Evolutionary conservation across 92 coral and sea anemone species (phyloP).

Genomic region (Porites cylindrica): DNA sequence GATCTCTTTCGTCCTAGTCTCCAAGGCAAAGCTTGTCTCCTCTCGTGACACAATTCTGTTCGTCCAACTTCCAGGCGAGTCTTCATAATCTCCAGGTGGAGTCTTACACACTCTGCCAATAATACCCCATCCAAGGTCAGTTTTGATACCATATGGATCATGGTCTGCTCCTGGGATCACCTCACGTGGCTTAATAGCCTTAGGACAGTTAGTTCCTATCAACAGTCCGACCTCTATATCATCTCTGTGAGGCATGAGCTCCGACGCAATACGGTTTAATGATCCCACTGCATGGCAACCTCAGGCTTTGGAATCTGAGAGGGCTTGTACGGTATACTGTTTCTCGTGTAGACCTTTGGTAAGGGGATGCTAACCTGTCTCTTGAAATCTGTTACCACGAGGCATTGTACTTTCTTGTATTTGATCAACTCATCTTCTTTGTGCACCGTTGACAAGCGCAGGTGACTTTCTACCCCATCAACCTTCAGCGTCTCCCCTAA

Average conservation of each 20-base stretch:
- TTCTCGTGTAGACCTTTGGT: conserved; percentile 57
- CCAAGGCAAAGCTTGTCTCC: conserved; percentile 43
- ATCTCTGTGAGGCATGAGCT: conserved; percentile 56
- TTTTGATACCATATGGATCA: conserved; percentile 61
- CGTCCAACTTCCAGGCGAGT: conserved; percentile 12
- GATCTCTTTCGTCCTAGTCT: conserved; percentile 57
- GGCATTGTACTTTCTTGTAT: conserved; percentile 51
- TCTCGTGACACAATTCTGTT: conserved; percentile 51
- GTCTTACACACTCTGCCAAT: conserved; percentile 55
- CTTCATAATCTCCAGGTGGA: conserved; percentile 16
- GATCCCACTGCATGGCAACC: conserved; percentile 58
- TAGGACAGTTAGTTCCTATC: conserved; percentile 65
- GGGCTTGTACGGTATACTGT: conserved; percentile 44
- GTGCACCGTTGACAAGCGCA: conserved; percentile 65
- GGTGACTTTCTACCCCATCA: conserved; percentile 57
- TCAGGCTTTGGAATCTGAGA: conserved; percentile 71
- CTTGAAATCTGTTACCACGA: conserved; percentile 35
- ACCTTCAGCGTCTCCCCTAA: conserved; percentile 30
- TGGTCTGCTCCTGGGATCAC: conserved; percentile 55
- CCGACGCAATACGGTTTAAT: conserved; percentile 43
- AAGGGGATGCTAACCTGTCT: conserved; percentile 25
- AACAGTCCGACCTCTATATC: conserved; percentile 58
- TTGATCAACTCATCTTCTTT: conserved; percentile 52
- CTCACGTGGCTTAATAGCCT: conserved; percentile 69
- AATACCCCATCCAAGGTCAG: conserved; percentile 75